Percentiles rank a stretch among this genome's conserved stretches.
Conservation (phyloP, 1,140 invertebrate species). For the Bombus fervidus region DNA sequence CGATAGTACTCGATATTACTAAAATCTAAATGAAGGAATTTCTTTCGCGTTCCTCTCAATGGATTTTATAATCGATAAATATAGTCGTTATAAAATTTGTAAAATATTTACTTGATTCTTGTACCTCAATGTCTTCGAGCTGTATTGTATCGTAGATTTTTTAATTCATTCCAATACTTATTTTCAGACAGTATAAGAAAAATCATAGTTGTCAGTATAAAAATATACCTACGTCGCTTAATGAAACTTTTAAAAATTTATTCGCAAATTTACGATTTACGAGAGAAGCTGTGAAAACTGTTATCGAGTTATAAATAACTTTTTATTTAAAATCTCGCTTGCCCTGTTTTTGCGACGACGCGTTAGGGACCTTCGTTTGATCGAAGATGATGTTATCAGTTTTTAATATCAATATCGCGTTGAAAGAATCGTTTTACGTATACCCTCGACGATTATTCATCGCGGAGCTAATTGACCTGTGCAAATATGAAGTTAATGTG, state of each 20-base stretch:
- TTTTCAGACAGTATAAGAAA: too few species aligned
- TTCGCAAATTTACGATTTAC: not conserved
- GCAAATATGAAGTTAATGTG: not conserved
- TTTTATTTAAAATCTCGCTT: not conserved
- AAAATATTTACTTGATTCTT: not conserved
- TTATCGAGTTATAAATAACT: not conserved
- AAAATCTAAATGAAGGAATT: too few species aligned
- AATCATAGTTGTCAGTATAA: too few species aligned
- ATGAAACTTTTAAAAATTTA: too few species aligned
- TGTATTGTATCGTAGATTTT: not conserved
- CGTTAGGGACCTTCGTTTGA: not conserved
- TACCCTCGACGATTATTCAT: not conserved
- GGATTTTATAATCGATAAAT: not conserved
- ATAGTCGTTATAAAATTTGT: too few species aligned
- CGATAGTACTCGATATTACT: too few species aligned
- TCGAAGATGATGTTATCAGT: not conserved
- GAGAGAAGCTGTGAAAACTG: not conserved
- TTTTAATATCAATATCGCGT: slow-evolving; percentile 2
- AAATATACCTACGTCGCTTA: too few species aligned
- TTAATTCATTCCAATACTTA: not conserved
- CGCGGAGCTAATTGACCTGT: not conserved
- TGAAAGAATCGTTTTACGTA: not conserved
- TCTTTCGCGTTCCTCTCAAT: too few species aligned
- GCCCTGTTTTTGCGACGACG: not conserved
- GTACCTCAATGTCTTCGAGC: not conserved